Conservation (phyloP, 2,797 vertebrate species). For the Falco columbarius region DNA sequence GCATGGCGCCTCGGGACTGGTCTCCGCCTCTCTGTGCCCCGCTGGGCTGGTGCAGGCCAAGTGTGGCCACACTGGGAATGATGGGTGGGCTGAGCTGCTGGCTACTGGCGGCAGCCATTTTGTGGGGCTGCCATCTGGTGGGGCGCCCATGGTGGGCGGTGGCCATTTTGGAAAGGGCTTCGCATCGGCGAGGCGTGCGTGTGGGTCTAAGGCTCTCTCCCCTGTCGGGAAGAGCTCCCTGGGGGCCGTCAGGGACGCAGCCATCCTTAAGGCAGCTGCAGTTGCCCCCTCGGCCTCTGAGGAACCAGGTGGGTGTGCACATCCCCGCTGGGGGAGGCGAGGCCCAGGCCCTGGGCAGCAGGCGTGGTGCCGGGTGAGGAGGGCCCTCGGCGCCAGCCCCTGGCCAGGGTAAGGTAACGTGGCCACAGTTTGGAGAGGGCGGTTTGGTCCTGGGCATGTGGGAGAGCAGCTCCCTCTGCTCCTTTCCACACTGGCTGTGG, state of each 20-base stretch:
- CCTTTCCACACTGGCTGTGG: accelerated
- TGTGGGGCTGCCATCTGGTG: neutral
- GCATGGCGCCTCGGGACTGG: constrained; percentile 19
- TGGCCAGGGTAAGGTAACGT: accelerated
- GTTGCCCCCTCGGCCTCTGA: neutral
- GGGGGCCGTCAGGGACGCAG: too few relatives aligned
- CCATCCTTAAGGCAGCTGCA: accelerated
- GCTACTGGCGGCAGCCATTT: neutral
- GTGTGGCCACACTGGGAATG: neutral
- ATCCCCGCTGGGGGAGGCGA: too few relatives aligned
- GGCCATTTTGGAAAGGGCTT: neutral
- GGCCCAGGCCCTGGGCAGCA: neutral
- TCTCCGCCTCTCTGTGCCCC: neutral
- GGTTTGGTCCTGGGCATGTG: accelerated
- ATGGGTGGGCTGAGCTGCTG: accelerated
- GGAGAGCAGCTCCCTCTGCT: neutral
- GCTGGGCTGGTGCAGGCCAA: neutral
- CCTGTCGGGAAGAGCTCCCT: accelerated
- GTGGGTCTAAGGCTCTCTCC: neutral
- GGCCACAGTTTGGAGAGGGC: accelerated
- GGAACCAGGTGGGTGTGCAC: accelerated
- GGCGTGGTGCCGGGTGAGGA: too few relatives aligned
- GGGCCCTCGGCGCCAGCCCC: neutral
- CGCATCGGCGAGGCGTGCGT: accelerated
- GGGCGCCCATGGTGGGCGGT: accelerated